phyloP scores from a whole-genome alignment of 2,888 invertebrate genomes.

The Labia minor region DNA sequence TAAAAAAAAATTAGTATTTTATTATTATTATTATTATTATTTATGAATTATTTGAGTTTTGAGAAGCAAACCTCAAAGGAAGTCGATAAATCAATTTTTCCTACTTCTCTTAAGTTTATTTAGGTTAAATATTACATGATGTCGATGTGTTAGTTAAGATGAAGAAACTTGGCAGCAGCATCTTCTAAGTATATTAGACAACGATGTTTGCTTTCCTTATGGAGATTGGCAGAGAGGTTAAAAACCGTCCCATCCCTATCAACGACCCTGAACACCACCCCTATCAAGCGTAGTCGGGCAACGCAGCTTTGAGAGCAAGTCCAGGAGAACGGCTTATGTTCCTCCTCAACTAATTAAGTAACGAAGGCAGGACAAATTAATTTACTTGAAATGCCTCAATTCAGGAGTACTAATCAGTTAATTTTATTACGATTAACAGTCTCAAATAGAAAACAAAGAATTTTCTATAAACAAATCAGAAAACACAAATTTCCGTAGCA shows the following conservation, averaged over 20 bases:
- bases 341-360: neutral
- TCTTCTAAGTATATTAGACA: neutral
- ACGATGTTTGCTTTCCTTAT: neutral
- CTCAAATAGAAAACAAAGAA: no score
- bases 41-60: no score
- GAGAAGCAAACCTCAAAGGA: no score
- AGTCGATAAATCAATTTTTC: no score
- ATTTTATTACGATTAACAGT: neutral
- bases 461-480: no score
- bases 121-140: constrained; percentile 2
- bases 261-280: neutral
- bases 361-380: neutral
- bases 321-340: neutral
- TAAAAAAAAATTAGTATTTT: no score
- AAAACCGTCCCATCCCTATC: neutral
- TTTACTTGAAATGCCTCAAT: neutral
- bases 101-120: neutral
- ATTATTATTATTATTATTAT: no score
- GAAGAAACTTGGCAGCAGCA: constrained; percentile 1
- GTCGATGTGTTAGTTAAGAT: neutral
- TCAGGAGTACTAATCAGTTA: neutral
- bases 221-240: neutral
- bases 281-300: neutral
- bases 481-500: no score
- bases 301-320: neutral